Conservation (phyloP, 2,113 vertebrate species). For the Hirundichthys speculiger region DNA sequence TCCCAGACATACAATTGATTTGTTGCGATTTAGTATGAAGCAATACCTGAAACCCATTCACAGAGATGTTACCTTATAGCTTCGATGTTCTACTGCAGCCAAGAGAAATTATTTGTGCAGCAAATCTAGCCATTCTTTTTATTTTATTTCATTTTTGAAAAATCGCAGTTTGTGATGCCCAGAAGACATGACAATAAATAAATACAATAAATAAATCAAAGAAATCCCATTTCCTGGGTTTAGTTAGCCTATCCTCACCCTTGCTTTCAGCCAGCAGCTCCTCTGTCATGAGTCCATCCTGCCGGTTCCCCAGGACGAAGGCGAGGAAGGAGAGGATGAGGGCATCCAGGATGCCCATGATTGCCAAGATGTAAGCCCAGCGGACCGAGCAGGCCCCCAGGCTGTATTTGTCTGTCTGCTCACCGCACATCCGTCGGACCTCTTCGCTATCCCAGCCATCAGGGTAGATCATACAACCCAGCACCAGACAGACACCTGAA, state of each 20-base stretch:
- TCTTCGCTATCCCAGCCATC: constrained; percentile 96
- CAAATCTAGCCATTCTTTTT: neutral
- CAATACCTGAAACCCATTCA: no score
- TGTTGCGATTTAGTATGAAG: no score
- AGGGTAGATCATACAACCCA: constrained; percentile 97
- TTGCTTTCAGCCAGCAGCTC: constrained; percentile 97
- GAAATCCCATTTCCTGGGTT: neutral
- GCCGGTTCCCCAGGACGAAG: constrained; percentile 95
- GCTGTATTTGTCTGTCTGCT: constrained; percentile 96
- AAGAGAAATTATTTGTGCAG: no score
- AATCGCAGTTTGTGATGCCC: neutral
- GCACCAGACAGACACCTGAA: constrained; percentile 90
- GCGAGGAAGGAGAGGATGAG: constrained; percentile 97
- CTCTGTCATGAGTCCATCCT: constrained; percentile 95
- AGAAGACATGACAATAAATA: constrained; percentile 16
- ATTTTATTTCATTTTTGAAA: neutral
- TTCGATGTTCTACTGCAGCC: no score
- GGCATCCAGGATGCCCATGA: constrained; percentile 96
- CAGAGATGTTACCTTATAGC: no score
- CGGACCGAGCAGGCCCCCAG: constrained; percentile 94
- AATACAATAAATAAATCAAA: no score
- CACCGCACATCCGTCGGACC: constrained; percentile 93
- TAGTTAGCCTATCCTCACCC: constrained; percentile 80
- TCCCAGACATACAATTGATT: no score
- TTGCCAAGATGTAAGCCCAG: constrained; percentile 96